These are phyloP conservation scores for Brachycybe producta DNA, from an alignment of 2,888 invertebrate genomes.

Conservation along the genomic window DNA sequence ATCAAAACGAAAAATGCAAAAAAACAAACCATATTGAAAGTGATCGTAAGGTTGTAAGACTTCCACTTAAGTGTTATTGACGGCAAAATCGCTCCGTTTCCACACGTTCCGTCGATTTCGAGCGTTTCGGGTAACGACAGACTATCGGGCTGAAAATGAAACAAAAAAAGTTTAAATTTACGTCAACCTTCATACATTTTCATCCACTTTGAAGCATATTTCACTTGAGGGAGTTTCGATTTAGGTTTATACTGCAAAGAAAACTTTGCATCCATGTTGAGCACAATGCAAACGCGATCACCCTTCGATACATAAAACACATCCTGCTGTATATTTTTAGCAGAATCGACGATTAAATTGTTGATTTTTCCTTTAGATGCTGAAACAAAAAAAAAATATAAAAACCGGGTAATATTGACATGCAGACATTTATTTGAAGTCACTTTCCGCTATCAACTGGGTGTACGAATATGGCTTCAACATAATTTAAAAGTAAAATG, in stretches of 20 bases:
- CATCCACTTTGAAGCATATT: background rate
- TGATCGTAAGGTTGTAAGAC: background rate
- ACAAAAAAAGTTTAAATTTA: background rate
- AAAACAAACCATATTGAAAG: background rate
- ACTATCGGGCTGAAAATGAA: background rate
- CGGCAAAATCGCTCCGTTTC: background rate
- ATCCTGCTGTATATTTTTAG: too few species aligned
- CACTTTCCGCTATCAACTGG: too few species aligned
- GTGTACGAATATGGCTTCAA: too few species aligned
- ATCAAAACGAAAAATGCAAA: background rate
- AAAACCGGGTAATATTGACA: too few species aligned
- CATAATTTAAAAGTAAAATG: too few species aligned
- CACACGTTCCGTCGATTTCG: background rate
- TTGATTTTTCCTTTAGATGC: too few species aligned
- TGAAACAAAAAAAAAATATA: too few species aligned
- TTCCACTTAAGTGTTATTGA: background rate
- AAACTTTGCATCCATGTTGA: constrained; percentile 48
- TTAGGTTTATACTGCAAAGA: too few species aligned
- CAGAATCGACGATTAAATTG: too few species aligned
- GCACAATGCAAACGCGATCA: background rate
- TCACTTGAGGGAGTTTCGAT: constrained; percentile 49
- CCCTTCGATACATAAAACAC: constrained; percentile 25
- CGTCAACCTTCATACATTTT: background rate
- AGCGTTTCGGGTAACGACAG: too few species aligned
- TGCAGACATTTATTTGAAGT: too few species aligned